Base-by-base conservation (phyloP, 1,140 invertebrate genomes). In the Chlorops oryzae region DNA sequence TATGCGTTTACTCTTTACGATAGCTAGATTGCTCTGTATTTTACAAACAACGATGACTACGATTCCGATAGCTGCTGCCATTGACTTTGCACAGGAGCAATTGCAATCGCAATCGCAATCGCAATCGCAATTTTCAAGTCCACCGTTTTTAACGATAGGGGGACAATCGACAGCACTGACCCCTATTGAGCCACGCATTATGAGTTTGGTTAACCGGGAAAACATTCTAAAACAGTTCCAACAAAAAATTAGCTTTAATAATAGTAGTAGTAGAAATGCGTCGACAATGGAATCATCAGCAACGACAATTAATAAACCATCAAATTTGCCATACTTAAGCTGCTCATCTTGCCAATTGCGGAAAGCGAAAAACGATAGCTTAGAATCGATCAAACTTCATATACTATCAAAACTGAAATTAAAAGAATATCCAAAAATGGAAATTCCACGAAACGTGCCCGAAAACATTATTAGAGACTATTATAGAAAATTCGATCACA, bases 381-480 rank as follows among this genome's bases (percentile, higher is more conserved):
- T 67, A 18, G 64, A 66, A 46, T 67, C 64, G 1, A 67, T 67
- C 12, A 67, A 67, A 51, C 59, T 65, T 56, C 64, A 67, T 25
- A 67, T 67, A 35, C 48, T 67, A 13, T 52, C 62, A 55, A 55
- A 64, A 2, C 50, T 67, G 21, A 62, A 65, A 39, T 13, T 67
- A 21, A 65, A 62, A 24, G 56, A 53, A 41, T 43, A 65, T 5
- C 64, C 64, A 5, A 67, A 67, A 44, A 67, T 67, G 28, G 63
- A 64, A 2, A 60, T 59, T 38, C 62, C 64, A 9, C 51, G 62
- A 6, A 41, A 52, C 15, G 64, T 67, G 9, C 64, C 64, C 6
- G 58, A 59, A 25, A 59, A 59, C 15, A 67, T 67, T 41, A 40
- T 67, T 42, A 62, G 67, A 40, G 56, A 59, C 21, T 67, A 67